Evolutionary conservation across 2,888 invertebrate genomes (phyloP).

Genomic region (Gandaritis pyraliata): DNA sequence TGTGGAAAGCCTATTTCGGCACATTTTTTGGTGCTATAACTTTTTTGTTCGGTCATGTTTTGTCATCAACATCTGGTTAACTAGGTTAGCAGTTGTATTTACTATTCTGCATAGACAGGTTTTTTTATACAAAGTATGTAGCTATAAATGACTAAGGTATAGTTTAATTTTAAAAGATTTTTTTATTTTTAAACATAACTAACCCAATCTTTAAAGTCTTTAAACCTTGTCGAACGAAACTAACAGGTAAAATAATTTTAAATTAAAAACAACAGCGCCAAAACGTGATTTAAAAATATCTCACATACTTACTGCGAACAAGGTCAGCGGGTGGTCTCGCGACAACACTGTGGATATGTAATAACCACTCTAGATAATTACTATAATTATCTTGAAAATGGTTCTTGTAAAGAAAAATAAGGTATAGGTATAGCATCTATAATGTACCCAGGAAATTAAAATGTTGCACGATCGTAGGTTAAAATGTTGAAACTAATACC

Average conservation of each 20-base stretch:
- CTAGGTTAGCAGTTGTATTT: no score
- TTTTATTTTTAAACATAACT: no score
- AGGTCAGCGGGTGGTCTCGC: conserved; percentile 13
- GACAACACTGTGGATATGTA: neutral
- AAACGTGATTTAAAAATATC: conserved; percentile 20
- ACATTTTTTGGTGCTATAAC: conserved; percentile 35
- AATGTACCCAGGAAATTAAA: neutral
- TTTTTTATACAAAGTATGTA: no score
- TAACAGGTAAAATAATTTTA: neutral
- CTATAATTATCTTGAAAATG: neutral
- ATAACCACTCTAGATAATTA: conserved; percentile 4
- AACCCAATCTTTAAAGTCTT: no score
- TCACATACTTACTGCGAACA: neutral
- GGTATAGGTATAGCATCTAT: neutral
- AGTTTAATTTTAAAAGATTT: no score
- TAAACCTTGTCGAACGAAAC: neutral
- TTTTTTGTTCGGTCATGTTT: conserved; percentile 19
- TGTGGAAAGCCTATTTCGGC: conserved; percentile 36
- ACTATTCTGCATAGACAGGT: no score
- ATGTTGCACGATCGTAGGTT: neutral
- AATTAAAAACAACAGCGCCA: neutral
- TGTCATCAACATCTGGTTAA: neutral
- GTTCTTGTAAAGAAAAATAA: neutral
- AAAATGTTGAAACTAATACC: neutral
- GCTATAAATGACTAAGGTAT: no score